Base-by-base conservation (phyloP, 2,797 vertebrate species). In the Triplophysa bombifrons region DNA sequence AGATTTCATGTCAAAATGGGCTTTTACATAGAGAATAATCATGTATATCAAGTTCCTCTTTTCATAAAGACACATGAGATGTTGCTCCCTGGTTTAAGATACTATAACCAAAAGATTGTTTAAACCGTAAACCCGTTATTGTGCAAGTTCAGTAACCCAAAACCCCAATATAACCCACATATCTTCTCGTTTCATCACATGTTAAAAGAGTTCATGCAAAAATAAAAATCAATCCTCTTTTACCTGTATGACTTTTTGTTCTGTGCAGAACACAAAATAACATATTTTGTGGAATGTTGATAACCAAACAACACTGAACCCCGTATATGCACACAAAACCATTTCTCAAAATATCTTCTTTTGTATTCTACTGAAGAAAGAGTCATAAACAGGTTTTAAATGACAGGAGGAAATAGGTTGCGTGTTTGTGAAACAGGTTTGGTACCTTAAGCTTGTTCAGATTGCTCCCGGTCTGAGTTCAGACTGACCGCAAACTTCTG, bases 401-500 rank as follows among this genome's bases (percentile, higher is more conserved):
- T 4, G 48, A 17, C 46, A 50, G 6, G 51, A 8, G 4, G 51
- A 53, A 17, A 19, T n/a, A 19, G 46, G 13, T 48, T 46, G 12
- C 1, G 11, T 25, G 27, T 7, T 11, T 25, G 69, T 74, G 7
- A 13, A 65, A 66, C 48, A n/a, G 19, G 0, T 68, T 27, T 48
- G 22, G 55, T n/a, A 81, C 78, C 85, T 84, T 68, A 13, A 3
- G 46, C 12, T 6, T 72, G 69, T 65, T 80, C 50, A 25, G 27
- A 20, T 77, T 30, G 8, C 6, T 73, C 50, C 22, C 51, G 68
- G 30, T 61, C 83, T 60, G 19, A 14, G 34, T 10, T 44, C 7
- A 55, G 65, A 20, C 20, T 55, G 22, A 61, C 72, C 0, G 84
- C 64, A 6, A 90, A 64, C 78, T 84, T 88, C 80, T 86, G 86